Evolutionary conservation across 2,797 vertebrate genomes (phyloP).

Genomic region (Clarias pachynema): DNA sequence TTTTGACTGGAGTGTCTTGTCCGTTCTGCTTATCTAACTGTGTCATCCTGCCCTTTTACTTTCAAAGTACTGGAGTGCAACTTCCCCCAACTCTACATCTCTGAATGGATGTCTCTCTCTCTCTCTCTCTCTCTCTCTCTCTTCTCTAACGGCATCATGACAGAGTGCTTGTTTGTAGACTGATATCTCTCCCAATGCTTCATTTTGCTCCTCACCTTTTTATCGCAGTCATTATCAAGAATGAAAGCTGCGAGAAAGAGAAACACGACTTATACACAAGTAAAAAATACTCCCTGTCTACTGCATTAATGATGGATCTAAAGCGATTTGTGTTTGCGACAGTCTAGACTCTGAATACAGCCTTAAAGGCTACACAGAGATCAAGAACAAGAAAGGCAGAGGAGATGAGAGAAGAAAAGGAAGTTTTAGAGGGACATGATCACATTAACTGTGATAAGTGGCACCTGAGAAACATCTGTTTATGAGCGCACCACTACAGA

Average conservation of each 20-base stretch:
- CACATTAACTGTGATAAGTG: constrained; percentile 10
- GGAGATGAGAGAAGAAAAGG: not conserved
- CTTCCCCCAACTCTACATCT: not conserved
- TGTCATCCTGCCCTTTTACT: constrained; percentile 19
- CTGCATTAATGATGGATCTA: constrained; percentile 24
- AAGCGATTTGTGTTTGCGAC: not conserved
- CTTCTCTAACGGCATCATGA: not conserved
- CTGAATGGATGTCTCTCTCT: constrained; percentile 37
- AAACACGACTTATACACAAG: constrained; percentile 16
- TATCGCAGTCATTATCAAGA: constrained; percentile 36
- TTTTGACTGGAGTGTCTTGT: constrained; percentile 3
- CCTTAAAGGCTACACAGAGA: constrained; percentile 25
- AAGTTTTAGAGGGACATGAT: not conserved
- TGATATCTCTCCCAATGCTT: constrained; percentile 12
- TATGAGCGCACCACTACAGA: constrained; percentile 13
- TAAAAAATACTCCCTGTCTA: constrained; percentile 10
- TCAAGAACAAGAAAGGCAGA: constrained; percentile 1
- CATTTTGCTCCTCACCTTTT: constrained; percentile 18
- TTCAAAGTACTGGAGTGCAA: not conserved
- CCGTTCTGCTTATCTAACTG: constrained; percentile 3
- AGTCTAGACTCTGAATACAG: constrained; percentile 24
- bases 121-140: constrained; percentile 24
- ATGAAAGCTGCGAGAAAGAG: constrained; percentile 19
- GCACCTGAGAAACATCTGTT: not conserved
- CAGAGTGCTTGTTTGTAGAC: not conserved